phyloP scores from a whole-genome alignment of 2,888 invertebrate species.

The Boloria selene region DNA sequence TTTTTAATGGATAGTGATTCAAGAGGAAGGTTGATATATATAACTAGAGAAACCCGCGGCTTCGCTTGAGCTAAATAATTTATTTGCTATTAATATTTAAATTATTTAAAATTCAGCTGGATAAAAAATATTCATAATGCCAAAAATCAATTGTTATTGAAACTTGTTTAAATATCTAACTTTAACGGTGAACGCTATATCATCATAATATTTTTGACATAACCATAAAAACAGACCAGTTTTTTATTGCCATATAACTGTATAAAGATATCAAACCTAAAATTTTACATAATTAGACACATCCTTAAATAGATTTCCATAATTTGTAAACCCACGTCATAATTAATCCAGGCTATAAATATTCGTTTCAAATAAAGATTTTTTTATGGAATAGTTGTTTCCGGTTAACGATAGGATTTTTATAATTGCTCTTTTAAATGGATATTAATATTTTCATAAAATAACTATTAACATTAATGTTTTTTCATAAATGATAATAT shows the following conservation, averaged over 20 bases:
- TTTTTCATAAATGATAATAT: not conserved
- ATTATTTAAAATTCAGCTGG: too few relatives aligned
- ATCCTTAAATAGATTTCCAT: constrained; percentile 25
- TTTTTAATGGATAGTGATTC: too few relatives aligned
- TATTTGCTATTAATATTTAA: too few relatives aligned
- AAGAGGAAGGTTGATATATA: too few relatives aligned
- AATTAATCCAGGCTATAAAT: not conserved
- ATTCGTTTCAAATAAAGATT: not conserved
- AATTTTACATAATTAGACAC: constrained; percentile 46
- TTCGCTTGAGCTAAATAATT: too few relatives aligned
- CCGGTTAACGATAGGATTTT: not conserved
- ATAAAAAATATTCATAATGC: too few relatives aligned
- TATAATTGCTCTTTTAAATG: not conserved
- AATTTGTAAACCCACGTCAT: constrained; percentile 8
- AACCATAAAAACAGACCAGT: constrained; percentile 50
- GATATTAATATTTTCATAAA: not conserved
- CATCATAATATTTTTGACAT: constrained; percentile 48
- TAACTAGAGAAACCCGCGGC: too few relatives aligned
- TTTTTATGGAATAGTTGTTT: not conserved
- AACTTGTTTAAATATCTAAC: constrained; percentile 3
- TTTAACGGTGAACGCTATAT: constrained; percentile 55
- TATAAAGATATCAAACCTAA: constrained; percentile 42
- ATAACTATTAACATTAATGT: not conserved
- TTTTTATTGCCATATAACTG: constrained; percentile 49
- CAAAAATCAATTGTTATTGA: constrained; percentile 10